Evolutionary conservation across 2,113 vertebrate genomes (phyloP), one percentile per base, ranked within the genome.

Genomic region (Muntiacus reevesi): DNA sequence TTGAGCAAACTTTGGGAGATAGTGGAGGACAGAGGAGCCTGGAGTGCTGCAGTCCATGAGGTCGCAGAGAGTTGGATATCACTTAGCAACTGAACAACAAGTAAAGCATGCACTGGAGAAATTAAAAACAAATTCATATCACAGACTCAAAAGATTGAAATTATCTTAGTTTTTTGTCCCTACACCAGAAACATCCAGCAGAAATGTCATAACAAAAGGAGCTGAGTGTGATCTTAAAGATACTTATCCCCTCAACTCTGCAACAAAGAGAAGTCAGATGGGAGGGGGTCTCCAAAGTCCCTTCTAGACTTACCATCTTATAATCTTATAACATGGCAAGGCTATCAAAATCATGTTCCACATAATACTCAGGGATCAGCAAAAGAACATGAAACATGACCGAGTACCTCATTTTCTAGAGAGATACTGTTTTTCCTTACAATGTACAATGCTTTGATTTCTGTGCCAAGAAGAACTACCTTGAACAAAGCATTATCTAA

Each of bases 71-170:
- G n/a, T 13, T 40, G 67, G 71, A 27, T 40, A 43, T 76, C 23
- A 43, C 40, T 14, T 76, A 76, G 71, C 40, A 43, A 27, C 6
- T 76, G 40, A 43, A 43, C 40, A 43, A 15, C 40, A 76, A 93
- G 97, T 91, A 95, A 96, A 96, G 74, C 47, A 96, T 13, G 28
- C 7, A 50, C 6, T 91, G 27, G n/a, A 91, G 27, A 95, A 93
- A 96, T 79, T 43, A 33, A 94, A 92, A 93, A 97, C 47, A 78
- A 97, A 94, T 16, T 82, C 64, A 87, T 84, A 87, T 13, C 40
- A 96, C 25, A 87, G 85, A 84, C 40, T 94, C 85, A 94, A 89
- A 96, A 96, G 59, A 95, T 67, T 21, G 23, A 95, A 94, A 3
- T 23, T 45, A 71, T 57, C 79, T 81, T 85, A 52, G 52, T 85